phyloP scores from a whole-genome alignment of 92 coral and sea anemone species.

The Epizoanthus scotinus region DNA sequence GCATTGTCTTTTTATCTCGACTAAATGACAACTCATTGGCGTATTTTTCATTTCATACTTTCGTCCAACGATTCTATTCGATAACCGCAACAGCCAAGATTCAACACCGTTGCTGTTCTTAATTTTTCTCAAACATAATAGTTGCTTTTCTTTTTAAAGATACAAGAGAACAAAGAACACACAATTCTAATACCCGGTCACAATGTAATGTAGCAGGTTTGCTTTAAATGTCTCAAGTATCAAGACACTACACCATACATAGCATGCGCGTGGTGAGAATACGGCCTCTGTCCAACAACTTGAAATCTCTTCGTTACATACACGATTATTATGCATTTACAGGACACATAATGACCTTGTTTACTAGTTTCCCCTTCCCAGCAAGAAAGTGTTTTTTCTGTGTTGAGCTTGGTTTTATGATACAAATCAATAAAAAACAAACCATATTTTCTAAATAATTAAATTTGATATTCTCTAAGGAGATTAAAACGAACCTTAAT shows the following conservation, averaged over 20 bases:
- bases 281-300: neutral
- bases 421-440: constrained; percentile 21
- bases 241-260: neutral
- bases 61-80: too few relatives aligned
- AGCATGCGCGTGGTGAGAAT: neutral
- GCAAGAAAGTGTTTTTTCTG: constrained; percentile 20
- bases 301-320: constrained; percentile 4
- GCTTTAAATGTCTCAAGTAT: neutral
- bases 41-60: neutral
- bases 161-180: constrained; percentile 21
- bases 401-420: constrained; percentile 14
- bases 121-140: constrained; percentile 5
- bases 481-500: neutral
- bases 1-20: neutral
- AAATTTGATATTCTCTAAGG: constrained; percentile 5
- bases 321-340: constrained; percentile 27
- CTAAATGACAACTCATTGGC: neutral
- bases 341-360: constrained; percentile 29
- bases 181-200: constrained; percentile 5
- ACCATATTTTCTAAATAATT: neutral
- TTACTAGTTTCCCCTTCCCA: constrained; percentile 24
- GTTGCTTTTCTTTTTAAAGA: constrained; percentile 21
- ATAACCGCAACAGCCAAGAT: too few relatives aligned
- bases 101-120: neutral
- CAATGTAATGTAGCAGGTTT: neutral